These are phyloP conservation scores for Nomada ruficornis DNA, from an alignment of 2,888 invertebrate species.

Conservation along the genomic window DNA sequence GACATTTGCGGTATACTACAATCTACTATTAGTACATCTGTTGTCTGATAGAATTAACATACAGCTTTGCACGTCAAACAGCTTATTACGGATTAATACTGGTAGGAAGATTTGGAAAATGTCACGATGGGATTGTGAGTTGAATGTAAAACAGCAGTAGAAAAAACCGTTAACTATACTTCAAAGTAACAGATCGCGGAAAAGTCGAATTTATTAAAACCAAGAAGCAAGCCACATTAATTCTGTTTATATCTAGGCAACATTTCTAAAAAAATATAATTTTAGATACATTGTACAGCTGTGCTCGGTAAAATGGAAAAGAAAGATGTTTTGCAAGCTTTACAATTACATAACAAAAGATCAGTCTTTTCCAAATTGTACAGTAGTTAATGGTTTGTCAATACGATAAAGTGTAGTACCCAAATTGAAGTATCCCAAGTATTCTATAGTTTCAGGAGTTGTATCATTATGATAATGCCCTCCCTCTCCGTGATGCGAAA, in stretches of 20 bases:
- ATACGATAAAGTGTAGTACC: conserved; percentile 90
- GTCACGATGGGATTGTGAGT: conserved; percentile 36
- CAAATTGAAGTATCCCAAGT: conserved; percentile 95
- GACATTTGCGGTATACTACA: conserved; percentile 45
- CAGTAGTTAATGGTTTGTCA: conserved; percentile 89
- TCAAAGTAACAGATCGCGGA: neutral
- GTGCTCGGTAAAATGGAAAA: too few species aligned
- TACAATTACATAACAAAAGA: neutral
- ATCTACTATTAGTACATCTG: conserved; percentile 57
- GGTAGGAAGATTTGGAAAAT: conserved; percentile 56
- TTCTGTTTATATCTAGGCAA: neutral
- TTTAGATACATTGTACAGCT: too few species aligned
- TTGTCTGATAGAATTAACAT: conserved; percentile 65
- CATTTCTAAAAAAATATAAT: too few species aligned
- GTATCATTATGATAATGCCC: conserved; percentile 99
- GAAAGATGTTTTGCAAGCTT: too few species aligned
- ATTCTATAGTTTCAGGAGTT: conserved; percentile 94
- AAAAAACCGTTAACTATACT: conserved; percentile 12
- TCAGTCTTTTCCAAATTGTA: conserved; percentile 92
- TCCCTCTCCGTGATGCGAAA: conserved; percentile 92
- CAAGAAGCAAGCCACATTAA: neutral
- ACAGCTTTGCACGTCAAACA: conserved; percentile 65
- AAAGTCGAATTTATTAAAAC: conserved; percentile 1
- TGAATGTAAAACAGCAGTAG: conserved; percentile 13
- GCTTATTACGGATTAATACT: conserved; percentile 72